Evolutionary conservation across 1,140 invertebrate genomes (phyloP), one percentile per base, ranked within the genome.

Genomic region (Papilio aristodemus): DNA sequence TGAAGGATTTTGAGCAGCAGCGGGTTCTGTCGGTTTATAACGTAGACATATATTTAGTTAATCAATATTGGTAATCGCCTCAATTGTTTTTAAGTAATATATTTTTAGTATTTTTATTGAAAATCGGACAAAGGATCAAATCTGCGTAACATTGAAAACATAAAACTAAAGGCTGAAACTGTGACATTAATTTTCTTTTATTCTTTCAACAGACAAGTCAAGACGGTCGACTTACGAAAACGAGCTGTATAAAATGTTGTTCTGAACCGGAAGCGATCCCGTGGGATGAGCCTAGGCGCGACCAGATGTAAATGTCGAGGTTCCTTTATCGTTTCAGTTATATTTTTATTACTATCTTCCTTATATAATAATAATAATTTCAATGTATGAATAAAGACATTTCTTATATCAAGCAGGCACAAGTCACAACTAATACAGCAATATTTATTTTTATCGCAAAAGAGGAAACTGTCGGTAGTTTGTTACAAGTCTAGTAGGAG

Each of bases 101-200:
- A n/a, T n/a, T n/a, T n/a, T n/a, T n/a, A n/a, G n/a, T n/a, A n/a
- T n/a, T n/a, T n/a, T n/a, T n/a, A n/a, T n/a, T n/a, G n/a, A n/a
- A n/a, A n/a, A n/a, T n/a, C n/a, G n/a, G n/a, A n/a, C n/a, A n/a
- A n/a, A n/a, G n/a, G 41, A 22, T 50, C 11, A 22, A 11, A 22
- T 22, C 22, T 50, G 17, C n/a, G 46, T 22, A 50, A 17, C 46
- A 22, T 22, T 32, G 27, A 32, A 50, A 22, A 50, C 19, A 19
- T 50, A 50, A 50, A 50, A 50, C 19, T 1, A 32, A 32, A 32
- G 27, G 27, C 2, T 6, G 27, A 32, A 3, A 8, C 17, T 22
- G 17, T 50, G 46, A 22, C 46, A 50, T 50, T 50, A 50, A 22
- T 50, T 50, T 50, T 50, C 46, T 19, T 50, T 50, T 50, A 50